These are phyloP conservation scores for Lagopus muta DNA, from an alignment of 2,113 vertebrate genomes.

Conservation along the genomic window DNA sequence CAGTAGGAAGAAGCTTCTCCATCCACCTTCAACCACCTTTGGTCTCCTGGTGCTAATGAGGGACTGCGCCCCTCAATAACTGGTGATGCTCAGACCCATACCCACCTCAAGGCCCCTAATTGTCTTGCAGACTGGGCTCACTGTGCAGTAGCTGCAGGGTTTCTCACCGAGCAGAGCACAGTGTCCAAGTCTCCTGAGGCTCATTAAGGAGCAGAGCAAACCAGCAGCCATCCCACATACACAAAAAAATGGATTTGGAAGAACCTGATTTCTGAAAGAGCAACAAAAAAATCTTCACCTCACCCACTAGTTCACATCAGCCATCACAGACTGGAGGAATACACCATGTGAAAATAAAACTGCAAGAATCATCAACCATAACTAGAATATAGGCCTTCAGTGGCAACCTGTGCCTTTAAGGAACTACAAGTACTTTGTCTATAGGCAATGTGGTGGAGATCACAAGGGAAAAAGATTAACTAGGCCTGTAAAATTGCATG, in stretches of 20 bases:
- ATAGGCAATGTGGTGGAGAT: not conserved
- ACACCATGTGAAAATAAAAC: not conserved
- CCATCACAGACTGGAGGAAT: not conserved
- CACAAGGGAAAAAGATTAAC: not conserved
- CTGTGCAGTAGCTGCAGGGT: not conserved
- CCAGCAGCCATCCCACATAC: not conserved
- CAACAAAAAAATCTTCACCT: not conserved
- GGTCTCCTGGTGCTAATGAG: not conserved
- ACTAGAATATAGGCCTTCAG: not conserved
- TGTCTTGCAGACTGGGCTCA: not conserved
- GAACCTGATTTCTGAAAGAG: not conserved
- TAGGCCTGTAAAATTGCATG: not conserved
- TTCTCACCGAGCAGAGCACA: not conserved
- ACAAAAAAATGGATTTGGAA: not conserved
- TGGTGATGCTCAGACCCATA: not conserved
- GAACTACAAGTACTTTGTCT: not conserved
- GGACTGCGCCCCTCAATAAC: not conserved
- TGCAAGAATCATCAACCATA: not conserved
- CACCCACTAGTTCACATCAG: not conserved
- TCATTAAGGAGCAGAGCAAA: not conserved
- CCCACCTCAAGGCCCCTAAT: not conserved
- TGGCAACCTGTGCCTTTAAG: conserved; percentile 11
- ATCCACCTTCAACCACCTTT: not conserved
- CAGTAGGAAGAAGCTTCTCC: not conserved
- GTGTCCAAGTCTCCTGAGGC: not conserved